Percentiles rank a stretch among this genome's conserved stretches.
phyloP scores from a whole-genome alignment of 1,140 invertebrate genomes.

The Drosophila ironensis region DNA sequence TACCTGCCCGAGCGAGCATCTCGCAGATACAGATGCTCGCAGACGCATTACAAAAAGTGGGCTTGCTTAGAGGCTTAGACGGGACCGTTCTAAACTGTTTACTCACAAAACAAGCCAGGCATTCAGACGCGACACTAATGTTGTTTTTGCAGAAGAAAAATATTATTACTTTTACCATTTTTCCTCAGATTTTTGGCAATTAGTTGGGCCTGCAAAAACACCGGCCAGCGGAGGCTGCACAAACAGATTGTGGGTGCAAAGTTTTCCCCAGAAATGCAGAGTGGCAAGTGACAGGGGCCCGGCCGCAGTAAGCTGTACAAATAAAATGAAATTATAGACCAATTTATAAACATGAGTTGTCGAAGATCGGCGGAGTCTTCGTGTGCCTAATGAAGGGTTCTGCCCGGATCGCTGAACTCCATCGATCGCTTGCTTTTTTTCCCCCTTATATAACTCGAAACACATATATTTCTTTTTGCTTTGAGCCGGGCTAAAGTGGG shows the following conservation, averaged over 20 bases:
- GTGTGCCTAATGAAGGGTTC: slow-evolving; percentile 74
- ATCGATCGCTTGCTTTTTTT: slow-evolving; percentile 24
- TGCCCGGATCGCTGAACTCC: slow-evolving; percentile 35
- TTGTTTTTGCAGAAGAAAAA: slow-evolving; percentile 47
- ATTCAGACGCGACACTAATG: slow-evolving; percentile 16
- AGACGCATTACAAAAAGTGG: slow-evolving; percentile 35
- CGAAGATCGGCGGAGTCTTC: slow-evolving; percentile 39
- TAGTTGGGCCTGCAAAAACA: slow-evolving; percentile 67
- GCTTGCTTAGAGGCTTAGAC: slow-evolving; percentile 52
- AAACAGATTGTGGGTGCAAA: slow-evolving; percentile 11
- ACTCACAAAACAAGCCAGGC: slow-evolving; percentile 45
- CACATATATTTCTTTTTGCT: neutral
- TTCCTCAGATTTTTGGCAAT: slow-evolving; percentile 66
- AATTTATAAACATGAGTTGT: slow-evolving; percentile 81
- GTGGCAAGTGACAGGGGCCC: neutral
- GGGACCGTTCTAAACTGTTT: slow-evolving; percentile 55
- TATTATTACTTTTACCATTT: slow-evolving; percentile 37
- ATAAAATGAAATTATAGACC: slow-evolving; percentile 78
- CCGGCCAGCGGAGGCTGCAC: neutral
- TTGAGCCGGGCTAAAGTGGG: slow-evolving; percentile 43
- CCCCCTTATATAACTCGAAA: no score
- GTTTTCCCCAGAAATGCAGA: slow-evolving; percentile 20
- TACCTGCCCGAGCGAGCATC: slow-evolving; percentile 41
- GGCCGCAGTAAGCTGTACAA: slow-evolving; percentile 63
- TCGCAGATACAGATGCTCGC: no score